Conservation (phyloP, 2,888 invertebrate species). For the Galerucella calmariensis region DNA sequence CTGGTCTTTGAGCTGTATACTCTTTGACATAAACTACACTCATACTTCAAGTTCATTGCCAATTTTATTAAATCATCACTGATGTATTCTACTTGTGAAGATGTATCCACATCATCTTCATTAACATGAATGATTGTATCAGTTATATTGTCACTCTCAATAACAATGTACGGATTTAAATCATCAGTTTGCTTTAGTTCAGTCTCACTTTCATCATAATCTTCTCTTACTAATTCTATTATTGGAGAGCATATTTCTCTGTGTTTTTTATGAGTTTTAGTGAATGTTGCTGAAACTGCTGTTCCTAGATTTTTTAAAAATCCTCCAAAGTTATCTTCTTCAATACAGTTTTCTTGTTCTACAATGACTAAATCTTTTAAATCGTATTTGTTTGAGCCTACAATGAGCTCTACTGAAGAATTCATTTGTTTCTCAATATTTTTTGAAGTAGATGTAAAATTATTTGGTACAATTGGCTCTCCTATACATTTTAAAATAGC, state of each 20-base stretch:
- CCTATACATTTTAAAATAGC: conserved; percentile 24
- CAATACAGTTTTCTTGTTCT: conserved; percentile 45
- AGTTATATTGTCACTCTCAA: conserved; percentile 7
- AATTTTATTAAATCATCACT: conserved; percentile 22
- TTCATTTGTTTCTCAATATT: conserved; percentile 6
- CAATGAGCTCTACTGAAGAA: conserved; percentile 50
- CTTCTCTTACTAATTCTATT: not conserved
- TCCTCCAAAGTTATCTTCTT: conserved; percentile 44
- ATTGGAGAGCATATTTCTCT: not conserved
- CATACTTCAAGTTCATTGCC: conserved; percentile 24
- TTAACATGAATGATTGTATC: conserved; percentile 1
- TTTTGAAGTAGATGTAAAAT: not conserved
- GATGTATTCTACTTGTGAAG: not conserved
- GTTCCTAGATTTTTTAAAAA: conserved; percentile 54
- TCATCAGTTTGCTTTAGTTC: conserved; percentile 6
- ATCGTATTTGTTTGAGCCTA: conserved; percentile 48
- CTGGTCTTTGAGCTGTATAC: conserved; percentile 13
- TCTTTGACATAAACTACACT: conserved; percentile 20
- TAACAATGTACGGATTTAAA: conserved; percentile 15
- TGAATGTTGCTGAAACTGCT: conserved; percentile 51
- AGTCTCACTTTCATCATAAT: not conserved
- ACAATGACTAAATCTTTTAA: conserved; percentile 50
- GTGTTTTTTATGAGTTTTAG: conserved; percentile 9
- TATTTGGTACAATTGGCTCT: conserved; percentile 3
- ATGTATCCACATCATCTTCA: not conserved